Evolutionary conservation across 2,797 vertebrate genomes (phyloP), one percentile per base, ranked within the genome.

Genomic region (Philypnodon macrostomus): DNA sequence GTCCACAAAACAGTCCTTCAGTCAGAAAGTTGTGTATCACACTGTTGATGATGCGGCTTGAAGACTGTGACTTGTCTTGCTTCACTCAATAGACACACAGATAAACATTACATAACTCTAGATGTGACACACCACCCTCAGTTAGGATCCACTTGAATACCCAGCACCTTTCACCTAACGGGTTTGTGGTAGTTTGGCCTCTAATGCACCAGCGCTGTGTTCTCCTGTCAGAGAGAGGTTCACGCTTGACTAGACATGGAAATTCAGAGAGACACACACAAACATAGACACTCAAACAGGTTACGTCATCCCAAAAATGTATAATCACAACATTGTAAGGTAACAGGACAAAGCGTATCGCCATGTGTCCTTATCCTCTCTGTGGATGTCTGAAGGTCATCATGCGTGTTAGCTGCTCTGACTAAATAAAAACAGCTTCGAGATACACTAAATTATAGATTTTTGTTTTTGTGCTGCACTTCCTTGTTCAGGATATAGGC

Each of bases 141-240:
- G n/a, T n/a, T n/a, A n/a, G n/a, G n/a, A n/a, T n/a, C 34, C 51
- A 19, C 60, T 74, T 56, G 55, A 70, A 71, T 72, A 65, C 66
- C 78, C 66, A 16, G 70, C 64, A 65, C 80, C 70, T 81, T 70
- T 79, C 75, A 69, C 71, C 78, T 75, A 86, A 83, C 79, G 80
- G 74, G 76, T 78, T 67, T 58, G 70, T 51, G 66, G 56, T 71
- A 24, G 63, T 82, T 84, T 77, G 68, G 72, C 63, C 78, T 77
- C 51, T 68, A 56, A 77, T 79, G 85, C 75, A 70, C 61, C 51
- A 11, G 35, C 73, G 75, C 75, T 76, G 66, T 53, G 69, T 72
- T 68, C 65, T 62, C 63, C 80, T 85, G 84, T 85, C 81, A 80
- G 73, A 74, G 14, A 7, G 53, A 79, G 79, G 59, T 79, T 80